Evolutionary conservation across 2,113 vertebrate genomes (phyloP).

Genomic region (Tapirus terrestris): DNA sequence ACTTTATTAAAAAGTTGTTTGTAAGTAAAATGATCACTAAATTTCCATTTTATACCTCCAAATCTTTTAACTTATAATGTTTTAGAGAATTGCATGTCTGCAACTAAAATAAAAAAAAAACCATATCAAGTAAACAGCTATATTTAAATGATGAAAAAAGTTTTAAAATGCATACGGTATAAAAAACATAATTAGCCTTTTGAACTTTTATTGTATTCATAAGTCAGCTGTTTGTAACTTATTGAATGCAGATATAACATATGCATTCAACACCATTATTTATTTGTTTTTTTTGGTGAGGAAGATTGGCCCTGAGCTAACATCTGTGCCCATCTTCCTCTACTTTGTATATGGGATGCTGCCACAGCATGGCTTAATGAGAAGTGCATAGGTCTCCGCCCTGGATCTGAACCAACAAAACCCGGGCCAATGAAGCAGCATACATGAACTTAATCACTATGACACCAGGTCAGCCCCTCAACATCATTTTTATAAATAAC

Average conservation of each 20-base stretch:
- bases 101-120: not conserved
- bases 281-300: too few species aligned
- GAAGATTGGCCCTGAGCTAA: too few species aligned
- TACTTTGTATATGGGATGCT: too few species aligned
- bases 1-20: not conserved
- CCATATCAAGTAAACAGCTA: not conserved
- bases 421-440: too few species aligned
- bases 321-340: too few species aligned
- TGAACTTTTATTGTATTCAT: not conserved
- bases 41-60: not conserved
- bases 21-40: not conserved
- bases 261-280: not conserved
- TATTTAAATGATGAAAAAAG: not conserved
- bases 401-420: too few species aligned
- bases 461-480: too few species aligned
- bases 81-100: not conserved
- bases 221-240: not conserved
- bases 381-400: too few species aligned
- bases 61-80: not conserved
- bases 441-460: too few species aligned
- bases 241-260: not conserved
- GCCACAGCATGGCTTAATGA: too few species aligned
- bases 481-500: not conserved
- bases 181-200: not conserved
- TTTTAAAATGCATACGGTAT: not conserved